A percentile compares a stretch with the other conserved stretches of the same genome.
Conservation (phyloP, 2,797 vertebrate species). For the Typhlichthys subterraneus region DNA sequence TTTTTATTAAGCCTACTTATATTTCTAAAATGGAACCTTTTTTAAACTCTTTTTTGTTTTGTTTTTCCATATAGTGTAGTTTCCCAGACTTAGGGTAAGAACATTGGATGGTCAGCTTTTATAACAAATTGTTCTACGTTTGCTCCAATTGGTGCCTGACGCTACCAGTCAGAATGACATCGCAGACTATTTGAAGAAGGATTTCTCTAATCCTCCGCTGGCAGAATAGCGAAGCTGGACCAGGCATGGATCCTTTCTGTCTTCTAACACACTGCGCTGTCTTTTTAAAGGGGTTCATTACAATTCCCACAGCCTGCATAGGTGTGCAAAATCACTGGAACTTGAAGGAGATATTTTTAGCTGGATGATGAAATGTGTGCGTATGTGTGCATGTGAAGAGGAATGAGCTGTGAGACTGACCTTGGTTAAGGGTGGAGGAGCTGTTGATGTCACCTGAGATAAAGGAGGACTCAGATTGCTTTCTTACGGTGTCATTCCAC, state of each 20-base stretch:
- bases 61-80: slow-evolving; percentile 24
- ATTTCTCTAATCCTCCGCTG: slow-evolving; percentile 63
- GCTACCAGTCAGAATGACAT: slow-evolving; percentile 48
- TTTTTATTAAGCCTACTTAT: slow-evolving; percentile 62
- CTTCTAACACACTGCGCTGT: slow-evolving; percentile 22
- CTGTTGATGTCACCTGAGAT: slow-evolving; percentile 99
- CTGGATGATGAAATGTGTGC: slow-evolving; percentile 66
- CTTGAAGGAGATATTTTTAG: slow-evolving; percentile 58
- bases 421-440: slow-evolving; percentile 99
- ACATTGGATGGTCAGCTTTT: slow-evolving; percentile 51
- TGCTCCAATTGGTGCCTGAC: slow-evolving; percentile 54
- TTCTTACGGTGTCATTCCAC: slow-evolving; percentile 99
- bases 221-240: slow-evolving; percentile 46
- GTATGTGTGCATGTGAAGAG: slow-evolving; percentile 63
- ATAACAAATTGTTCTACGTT: slow-evolving; percentile 43
- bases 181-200: slow-evolving; percentile 59
- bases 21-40: slow-evolving; percentile 66
- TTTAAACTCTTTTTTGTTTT: slow-evolving; percentile 21
- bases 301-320: slow-evolving; percentile 33
- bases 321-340: slow-evolving; percentile 43
- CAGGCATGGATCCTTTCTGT: slow-evolving; percentile 32
- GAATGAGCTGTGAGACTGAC: slow-evolving; percentile 84
- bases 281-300: slow-evolving; percentile 55
- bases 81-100: slow-evolving; percentile 41
- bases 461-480: slow-evolving; percentile 99